Evolutionary conservation across 2,888 invertebrate genomes (phyloP).

Genomic region (Aricia artaxerxes): DNA sequence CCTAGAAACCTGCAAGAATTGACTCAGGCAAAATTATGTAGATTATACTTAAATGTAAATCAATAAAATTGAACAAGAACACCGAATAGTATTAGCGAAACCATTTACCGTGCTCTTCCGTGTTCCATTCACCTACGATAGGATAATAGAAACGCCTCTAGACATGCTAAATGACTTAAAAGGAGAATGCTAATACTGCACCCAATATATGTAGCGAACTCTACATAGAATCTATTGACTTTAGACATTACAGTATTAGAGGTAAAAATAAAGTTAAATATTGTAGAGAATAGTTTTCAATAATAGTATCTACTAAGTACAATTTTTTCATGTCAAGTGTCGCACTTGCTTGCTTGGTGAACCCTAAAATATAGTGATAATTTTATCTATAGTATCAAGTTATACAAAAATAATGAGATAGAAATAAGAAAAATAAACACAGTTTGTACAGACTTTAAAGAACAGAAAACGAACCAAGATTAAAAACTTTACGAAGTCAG

Average conservation of each 20-base stretch:
- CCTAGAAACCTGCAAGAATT: neutral
- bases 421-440: neutral
- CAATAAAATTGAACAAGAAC: slow-evolving; percentile 24
- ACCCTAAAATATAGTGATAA: neutral
- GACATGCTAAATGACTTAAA: slow-evolving; percentile 44
- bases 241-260: neutral
- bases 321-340: neutral
- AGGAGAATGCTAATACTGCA: slow-evolving; percentile 43
- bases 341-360: neutral
- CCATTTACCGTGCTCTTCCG: slow-evolving; percentile 35
- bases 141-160: slow-evolving; percentile 40
- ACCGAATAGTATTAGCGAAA: slow-evolving; percentile 23
- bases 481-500: neutral
- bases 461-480: slow-evolving; percentile 7
- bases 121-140: slow-evolving; percentile 37
- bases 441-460: neutral
- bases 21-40: neutral
- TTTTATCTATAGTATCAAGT: too few species aligned
- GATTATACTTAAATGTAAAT: slow-evolving; percentile 25
- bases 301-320: neutral
- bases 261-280: slow-evolving; percentile 8
- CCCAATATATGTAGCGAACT: slow-evolving; percentile 34
- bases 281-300: neutral
- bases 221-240: slow-evolving; percentile 2
- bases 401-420: neutral